Base-by-base conservation (phyloP, 2,888 invertebrate species). In the Acronicta aceris region DNA sequence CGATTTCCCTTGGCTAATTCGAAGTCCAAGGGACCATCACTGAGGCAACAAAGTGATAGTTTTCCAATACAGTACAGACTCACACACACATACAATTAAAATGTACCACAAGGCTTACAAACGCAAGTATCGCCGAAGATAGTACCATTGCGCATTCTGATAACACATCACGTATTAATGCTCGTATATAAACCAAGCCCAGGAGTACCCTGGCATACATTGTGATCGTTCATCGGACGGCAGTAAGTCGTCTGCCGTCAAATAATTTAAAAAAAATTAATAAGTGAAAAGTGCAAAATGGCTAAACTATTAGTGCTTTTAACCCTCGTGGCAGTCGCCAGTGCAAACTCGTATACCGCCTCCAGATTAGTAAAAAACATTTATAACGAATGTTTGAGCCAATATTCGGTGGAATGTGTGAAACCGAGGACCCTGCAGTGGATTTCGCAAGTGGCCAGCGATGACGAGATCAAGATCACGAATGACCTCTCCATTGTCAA, bases 341-440 rank as follows among this genome's bases (percentile, higher is more conserved):
- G 89, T 87, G 92, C 89, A 55, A 84, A 91, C 61, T 74, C 82
- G 12, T 89, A 91, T 67, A 95, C 96, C n/a, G 97, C 96, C 2
- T 91, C 96, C 3, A 96, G 95, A 69, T 88, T 97, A 81, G 93
- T 96, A 16, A 92, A 92, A 69, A 96, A 96, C 81, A 96, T 97
- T 89, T 97, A 97, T 85, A 89, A 95, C 54, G 95, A 95, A 86
- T 97, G 97, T 81, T 85, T 97, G 49, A 96, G 96, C 84, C 96
- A 96, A 80, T 96, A 96, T 81, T 96, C 96, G 43, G 93, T 96
- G 69, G 95, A 95, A 81, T 98, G 98, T 90, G 96, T 97, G 56
- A 96, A 97, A 81, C 97, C 97, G 9, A 97, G 97, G 88, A 96
- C 97, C 47, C 88, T 98, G 82, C 95, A 96, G 72, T 98, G 97